A percentile compares a stretch with the other conserved stretches of the same genome.
phyloP scores from a whole-genome alignment of 2,113 vertebrate genomes.

The Turnix velox region DNA sequence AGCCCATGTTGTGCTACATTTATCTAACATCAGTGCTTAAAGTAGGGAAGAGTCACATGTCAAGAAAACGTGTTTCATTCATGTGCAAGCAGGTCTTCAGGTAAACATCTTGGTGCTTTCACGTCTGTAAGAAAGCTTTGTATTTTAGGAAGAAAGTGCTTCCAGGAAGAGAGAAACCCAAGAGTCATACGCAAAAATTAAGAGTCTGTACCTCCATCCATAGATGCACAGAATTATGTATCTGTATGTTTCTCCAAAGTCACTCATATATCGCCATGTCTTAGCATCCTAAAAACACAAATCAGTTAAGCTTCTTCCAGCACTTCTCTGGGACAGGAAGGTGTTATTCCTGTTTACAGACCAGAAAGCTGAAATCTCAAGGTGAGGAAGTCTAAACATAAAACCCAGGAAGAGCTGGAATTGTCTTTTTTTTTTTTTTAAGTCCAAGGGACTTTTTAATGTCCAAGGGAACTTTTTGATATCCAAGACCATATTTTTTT shows the following conservation, averaged over 20 bases:
- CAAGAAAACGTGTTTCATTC: background rate
- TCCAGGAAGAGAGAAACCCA: background rate
- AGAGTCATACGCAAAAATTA: background rate
- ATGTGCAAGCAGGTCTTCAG: background rate
- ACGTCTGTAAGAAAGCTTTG: background rate
- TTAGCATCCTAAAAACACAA: background rate
- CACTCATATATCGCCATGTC: background rate
- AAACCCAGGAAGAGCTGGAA: background rate
- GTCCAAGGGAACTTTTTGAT: too few relatives aligned
- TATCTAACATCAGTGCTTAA: background rate
- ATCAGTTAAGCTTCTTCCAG: background rate
- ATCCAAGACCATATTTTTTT: background rate
- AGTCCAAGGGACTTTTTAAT: background rate
- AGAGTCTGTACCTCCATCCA: background rate
- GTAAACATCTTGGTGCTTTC: accelerated
- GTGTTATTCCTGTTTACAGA: conserved; percentile 16
- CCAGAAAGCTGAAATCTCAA: background rate
- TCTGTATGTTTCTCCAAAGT: background rate
- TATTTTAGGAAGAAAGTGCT: background rate
- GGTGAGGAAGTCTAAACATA: background rate
- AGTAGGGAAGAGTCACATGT: background rate
- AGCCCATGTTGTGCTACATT: background rate
- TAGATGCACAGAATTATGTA: background rate
- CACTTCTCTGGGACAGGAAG: background rate
- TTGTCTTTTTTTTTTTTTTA: background rate